A percentile compares a stretch with the other conserved stretches of the same genome.
Conservation (phyloP, 92 coral and sea anemone species). For the Isaurus tuberculatus region DNA sequence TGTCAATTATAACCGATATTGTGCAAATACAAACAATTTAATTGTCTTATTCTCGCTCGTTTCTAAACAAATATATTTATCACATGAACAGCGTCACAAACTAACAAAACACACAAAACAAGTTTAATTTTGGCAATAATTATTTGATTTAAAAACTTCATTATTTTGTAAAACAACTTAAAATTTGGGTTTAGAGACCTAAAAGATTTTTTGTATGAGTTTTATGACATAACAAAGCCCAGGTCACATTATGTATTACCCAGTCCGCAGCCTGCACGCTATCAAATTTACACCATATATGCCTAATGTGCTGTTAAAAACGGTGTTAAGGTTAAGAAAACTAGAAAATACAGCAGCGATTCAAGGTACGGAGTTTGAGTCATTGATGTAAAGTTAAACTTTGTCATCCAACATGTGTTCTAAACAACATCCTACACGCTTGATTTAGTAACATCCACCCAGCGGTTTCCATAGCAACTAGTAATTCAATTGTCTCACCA, state of each 20-base stretch:
- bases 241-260: neutral
- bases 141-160: neutral
- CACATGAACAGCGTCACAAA: neutral
- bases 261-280: conserved; percentile 43
- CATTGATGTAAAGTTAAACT: neutral
- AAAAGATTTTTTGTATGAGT: neutral
- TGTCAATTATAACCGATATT: conserved; percentile 46
- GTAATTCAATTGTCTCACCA: conserved; percentile 49
- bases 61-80: conserved; percentile 25
- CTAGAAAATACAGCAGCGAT: neutral
- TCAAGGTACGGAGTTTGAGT: neutral
- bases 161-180: neutral
- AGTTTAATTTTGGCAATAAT: neutral
- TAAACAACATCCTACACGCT: conserved; percentile 28
- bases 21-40: conserved; percentile 47
- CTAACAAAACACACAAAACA: neutral
- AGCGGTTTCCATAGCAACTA: conserved; percentile 8
- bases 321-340: neutral
- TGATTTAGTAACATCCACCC: conserved; percentile 17
- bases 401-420: neutral
- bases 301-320: neutral
- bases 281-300: neutral
- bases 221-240: conserved; percentile 6
- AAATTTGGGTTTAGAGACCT: neutral
- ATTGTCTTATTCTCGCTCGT: conserved; percentile 45